These are phyloP conservation scores for Drosophila subpulchrella DNA, from an alignment of 1,140 invertebrate species.

Conservation along the genomic window DNA sequence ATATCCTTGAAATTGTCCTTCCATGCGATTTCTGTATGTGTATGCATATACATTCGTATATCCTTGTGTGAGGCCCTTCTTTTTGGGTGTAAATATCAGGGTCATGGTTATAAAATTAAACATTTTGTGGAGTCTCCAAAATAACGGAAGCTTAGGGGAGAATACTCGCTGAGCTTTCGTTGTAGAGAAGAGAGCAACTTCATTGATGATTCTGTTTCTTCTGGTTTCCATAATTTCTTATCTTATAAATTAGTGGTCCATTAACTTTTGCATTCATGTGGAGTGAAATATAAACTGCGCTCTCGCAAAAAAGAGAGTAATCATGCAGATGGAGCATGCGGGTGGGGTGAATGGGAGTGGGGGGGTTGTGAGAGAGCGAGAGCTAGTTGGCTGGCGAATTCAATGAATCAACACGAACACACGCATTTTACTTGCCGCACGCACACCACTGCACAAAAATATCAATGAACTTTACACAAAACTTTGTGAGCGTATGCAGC, in stretches of 20 bases:
- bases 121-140: slow-evolving; percentile 76
- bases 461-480: slow-evolving; percentile 84
- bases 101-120: slow-evolving; percentile 84
- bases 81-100: slow-evolving; percentile 77
- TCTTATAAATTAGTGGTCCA: slow-evolving; percentile 34
- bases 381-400: slow-evolving; percentile 62
- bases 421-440: slow-evolving; percentile 33
- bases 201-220: slow-evolving; percentile 70
- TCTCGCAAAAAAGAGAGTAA: slow-evolving; percentile 28
- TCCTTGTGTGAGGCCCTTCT: slow-evolving; percentile 22
- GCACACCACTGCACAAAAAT: slow-evolving; percentile 76
- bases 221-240: slow-evolving; percentile 36
- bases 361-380: not conserved
- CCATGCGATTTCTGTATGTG: slow-evolving; percentile 33
- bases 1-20: slow-evolving; percentile 75
- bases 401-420: slow-evolving; percentile 81
- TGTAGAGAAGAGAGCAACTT: slow-evolving; percentile 43
- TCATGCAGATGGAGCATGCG: not conserved
- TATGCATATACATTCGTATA: not conserved
- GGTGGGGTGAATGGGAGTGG: not conserved
- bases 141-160: slow-evolving; percentile 41
- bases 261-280: slow-evolving; percentile 57
- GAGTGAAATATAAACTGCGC: slow-evolving; percentile 16
- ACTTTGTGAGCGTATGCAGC: slow-evolving; percentile 55
- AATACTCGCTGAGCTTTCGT: slow-evolving; percentile 25